phyloP scores from a whole-genome alignment of 1,140 invertebrate genomes.

The Caerostris darwini region DNA sequence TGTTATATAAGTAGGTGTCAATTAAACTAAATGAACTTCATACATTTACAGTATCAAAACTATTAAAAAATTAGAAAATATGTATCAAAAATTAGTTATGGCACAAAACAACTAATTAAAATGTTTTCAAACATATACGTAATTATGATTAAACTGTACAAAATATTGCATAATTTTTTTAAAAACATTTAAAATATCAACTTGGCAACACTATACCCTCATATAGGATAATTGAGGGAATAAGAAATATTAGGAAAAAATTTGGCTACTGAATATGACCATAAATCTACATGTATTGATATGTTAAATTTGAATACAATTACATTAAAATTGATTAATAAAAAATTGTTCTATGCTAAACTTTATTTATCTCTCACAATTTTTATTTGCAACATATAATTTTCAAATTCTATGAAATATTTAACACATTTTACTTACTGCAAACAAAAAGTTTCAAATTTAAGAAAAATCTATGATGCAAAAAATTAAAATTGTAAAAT shows the following conservation, averaged over 20 bases:
- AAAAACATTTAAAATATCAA: not conserved
- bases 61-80: not conserved
- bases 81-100: constrained; percentile 19
- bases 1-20: too few relatives aligned
- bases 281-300: not conserved
- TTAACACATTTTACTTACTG: too few relatives aligned
- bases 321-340: not conserved
- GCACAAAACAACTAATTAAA: not conserved
- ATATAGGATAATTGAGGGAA: not conserved
- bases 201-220: not conserved
- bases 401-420: too few relatives aligned
- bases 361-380: not conserved
- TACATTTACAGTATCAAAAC: not conserved
- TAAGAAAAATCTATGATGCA: too few relatives aligned
- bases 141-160: not conserved
- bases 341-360: not conserved
- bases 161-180: not conserved
- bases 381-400: not conserved
- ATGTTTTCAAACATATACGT: not conserved
- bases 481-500: too few relatives aligned
- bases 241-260: not conserved
- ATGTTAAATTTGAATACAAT: not conserved
- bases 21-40: not conserved
- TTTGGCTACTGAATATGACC: not conserved
- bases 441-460: too few relatives aligned